Evolutionary conservation across 2,888 invertebrate species (phyloP), one percentile per base, ranked within the genome.

Genomic region (Clistopyga incitator): DNA sequence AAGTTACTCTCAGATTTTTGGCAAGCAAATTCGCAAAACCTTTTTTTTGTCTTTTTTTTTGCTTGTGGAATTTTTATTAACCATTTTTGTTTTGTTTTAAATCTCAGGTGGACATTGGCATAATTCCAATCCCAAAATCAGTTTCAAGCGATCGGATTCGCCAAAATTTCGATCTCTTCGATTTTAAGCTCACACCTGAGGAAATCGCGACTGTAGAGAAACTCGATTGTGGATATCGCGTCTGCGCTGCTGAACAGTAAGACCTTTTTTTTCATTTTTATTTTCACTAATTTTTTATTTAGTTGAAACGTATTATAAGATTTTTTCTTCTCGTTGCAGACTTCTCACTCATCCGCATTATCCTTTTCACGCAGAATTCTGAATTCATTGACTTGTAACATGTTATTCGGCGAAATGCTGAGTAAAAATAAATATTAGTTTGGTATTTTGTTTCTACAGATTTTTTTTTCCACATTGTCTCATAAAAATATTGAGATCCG

Each of bases 41-140:
- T 29, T n/a, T 56, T 13, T 11, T n/a, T 3, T 15, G 0, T 56
- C 25, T 15, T 2, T 11, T 59, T 13, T 25, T 29, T n/a, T 6
- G 38, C 4, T 50, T 2, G 10, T 23, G 6, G 25, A 47, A 15
- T 23, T 47, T 61, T 29, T 64, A 45, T 23, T 15, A 10, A 61
- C 38, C n/a, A n/a, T 23, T n/a, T 20, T 61, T 25, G 6, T 20
- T 50, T 47, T 61, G n/a, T 47, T 23, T 45, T 23, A 45, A 56
- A 23, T 56, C 38, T 75, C 92, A 95, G 91, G 90, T 95, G 68
- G 96, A 98, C 89, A 95, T 96, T 50, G 96, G 95, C 3, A 94
- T 95, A 82, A 95, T 96, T 54, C 96, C 96, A 56, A 97, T 98
- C 84, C 98, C 98, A 0, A 98, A 98, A 92, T 97, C 97, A 0